Percentiles rank a stretch among this genome's conserved stretches.
phyloP scores from a whole-genome alignment of 2,888 invertebrate genomes.

The Synergus gifuensis region DNA sequence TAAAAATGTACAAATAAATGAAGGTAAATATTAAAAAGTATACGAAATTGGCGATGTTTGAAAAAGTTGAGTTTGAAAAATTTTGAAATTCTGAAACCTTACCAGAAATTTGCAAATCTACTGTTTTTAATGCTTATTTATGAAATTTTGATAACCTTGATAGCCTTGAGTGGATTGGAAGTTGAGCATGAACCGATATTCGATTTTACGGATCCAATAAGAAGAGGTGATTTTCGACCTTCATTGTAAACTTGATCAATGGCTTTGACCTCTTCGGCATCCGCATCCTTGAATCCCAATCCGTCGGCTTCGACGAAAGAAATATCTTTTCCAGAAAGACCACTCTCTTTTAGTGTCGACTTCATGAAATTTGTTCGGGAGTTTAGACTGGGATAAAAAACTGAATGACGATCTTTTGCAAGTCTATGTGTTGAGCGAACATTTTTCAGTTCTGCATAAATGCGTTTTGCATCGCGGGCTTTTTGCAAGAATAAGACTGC shows the following conservation, averaged over 20 bases:
- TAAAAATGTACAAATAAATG: too few relatives aligned
- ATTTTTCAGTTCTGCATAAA: slow-evolving; percentile 66
- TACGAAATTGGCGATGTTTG: too few relatives aligned
- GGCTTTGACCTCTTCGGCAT: slow-evolving; percentile 56
- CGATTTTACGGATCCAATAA: slow-evolving; percentile 59
- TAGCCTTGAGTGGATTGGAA: slow-evolving; percentile 42
- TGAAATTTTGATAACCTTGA: slow-evolving; percentile 49
- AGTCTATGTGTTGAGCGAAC: slow-evolving; percentile 79
- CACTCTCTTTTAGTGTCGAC: slow-evolving; percentile 50
- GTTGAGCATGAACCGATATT: slow-evolving; percentile 52
- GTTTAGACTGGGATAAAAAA: slow-evolving; percentile 45
- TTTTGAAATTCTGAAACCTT: too few relatives aligned
- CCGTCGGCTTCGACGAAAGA: slow-evolving; percentile 76
- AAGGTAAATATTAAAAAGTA: too few relatives aligned
- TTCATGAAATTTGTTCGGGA: slow-evolving; percentile 50
- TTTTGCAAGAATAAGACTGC: slow-evolving; percentile 52
- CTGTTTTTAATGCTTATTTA: not conserved
- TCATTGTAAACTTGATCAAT: slow-evolving; percentile 56
- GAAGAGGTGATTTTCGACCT: slow-evolving; percentile 53
- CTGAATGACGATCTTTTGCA: not conserved
- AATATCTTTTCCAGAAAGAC: slow-evolving; percentile 53
- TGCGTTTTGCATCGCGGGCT: slow-evolving; percentile 52
- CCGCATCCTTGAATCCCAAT: slow-evolving; percentile 80
- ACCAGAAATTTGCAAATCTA: too few relatives aligned
- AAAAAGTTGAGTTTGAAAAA: too few relatives aligned